Conservation (phyloP, 2,113 vertebrate species). For the Onychostoma macrolepis region DNA sequence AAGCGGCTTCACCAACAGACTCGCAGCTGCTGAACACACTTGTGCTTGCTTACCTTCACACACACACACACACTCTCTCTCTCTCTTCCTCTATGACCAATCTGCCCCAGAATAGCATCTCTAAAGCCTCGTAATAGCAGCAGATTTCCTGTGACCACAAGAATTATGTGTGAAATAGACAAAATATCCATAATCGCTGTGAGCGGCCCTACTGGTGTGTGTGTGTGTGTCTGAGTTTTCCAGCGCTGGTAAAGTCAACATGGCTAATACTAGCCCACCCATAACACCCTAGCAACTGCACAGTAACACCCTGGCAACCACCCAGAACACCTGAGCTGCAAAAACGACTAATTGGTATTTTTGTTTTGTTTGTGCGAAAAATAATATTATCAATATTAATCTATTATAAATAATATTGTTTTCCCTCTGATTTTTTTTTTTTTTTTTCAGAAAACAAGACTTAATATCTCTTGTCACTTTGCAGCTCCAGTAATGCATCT, state of each 20-base stretch:
- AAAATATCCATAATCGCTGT: conserved; percentile 41
- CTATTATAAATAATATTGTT: no score
- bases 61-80: not conserved
- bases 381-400: no score
- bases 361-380: no score
- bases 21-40: conserved; percentile 76
- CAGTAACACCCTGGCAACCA: not conserved
- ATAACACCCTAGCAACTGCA: not conserved
- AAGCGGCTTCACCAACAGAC: conserved; percentile 48
- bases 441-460: no score
- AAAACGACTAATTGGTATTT: no score
- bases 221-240: not conserved
- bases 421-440: no score
- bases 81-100: conserved; percentile 2
- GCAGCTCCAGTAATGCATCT: no score
- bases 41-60: not conserved
- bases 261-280: not conserved
- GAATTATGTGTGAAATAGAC: conserved; percentile 33
- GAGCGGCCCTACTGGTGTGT: conserved; percentile 39
- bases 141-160: not conserved
- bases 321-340: not conserved
- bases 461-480: no score
- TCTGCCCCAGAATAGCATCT: conserved; percentile 31
- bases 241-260: not conserved
- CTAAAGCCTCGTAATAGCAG: conserved; percentile 36